phyloP scores from a whole-genome alignment of 2,113 vertebrate genomes.

The Ailuropoda melanoleuca region DNA sequence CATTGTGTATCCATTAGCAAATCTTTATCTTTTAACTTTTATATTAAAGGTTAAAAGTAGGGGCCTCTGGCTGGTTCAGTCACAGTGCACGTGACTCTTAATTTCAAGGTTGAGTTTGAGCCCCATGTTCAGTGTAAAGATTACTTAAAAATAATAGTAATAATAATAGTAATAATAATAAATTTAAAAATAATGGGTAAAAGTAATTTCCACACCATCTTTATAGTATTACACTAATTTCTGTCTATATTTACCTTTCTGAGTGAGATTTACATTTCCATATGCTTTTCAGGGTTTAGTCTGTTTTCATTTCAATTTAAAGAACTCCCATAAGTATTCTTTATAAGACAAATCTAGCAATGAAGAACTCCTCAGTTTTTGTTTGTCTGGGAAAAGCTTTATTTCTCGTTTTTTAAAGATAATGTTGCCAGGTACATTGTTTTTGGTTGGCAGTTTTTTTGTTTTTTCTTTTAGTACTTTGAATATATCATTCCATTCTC shows the following conservation, averaged over 20 bases:
- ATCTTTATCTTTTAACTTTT: neutral
- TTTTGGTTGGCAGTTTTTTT: neutral
- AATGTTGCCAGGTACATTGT: neutral
- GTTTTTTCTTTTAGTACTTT: neutral
- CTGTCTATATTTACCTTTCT: neutral
- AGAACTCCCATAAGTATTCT: neutral
- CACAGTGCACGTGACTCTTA: neutral
- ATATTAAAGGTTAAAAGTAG: neutral
- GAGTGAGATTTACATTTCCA: neutral
- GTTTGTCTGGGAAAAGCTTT: neutral
- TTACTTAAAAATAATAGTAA: neutral
- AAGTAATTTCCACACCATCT: neutral
- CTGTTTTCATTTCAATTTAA: neutral
- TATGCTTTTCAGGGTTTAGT: neutral
- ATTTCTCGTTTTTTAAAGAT: neutral
- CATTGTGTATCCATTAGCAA: neutral
- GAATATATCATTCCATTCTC: neutral
- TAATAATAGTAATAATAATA: neutral
- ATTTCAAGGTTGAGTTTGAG: neutral
- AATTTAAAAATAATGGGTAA: neutral
- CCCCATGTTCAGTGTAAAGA: neutral
- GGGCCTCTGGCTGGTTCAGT: neutral
- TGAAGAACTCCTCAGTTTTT: neutral
- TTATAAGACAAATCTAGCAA: neutral
- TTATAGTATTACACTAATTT: neutral